These are phyloP conservation scores for Cydia amplana DNA, from an alignment of 1,140 invertebrate genomes.

Conservation along the genomic window DNA sequence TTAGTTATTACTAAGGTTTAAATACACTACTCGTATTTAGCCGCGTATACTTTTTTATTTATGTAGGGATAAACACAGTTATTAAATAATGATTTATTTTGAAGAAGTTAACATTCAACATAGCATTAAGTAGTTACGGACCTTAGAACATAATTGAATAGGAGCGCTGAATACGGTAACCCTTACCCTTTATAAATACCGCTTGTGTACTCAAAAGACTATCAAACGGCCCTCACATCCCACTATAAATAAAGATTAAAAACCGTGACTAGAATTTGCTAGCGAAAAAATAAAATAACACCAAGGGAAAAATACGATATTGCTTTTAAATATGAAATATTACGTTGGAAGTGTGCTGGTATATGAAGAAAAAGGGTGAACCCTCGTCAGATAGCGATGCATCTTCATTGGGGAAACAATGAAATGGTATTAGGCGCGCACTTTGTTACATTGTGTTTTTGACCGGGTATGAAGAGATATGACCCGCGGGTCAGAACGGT, in stretches of 20 bases:
- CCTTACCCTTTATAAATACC: not conserved
- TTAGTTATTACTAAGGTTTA: too few relatives aligned
- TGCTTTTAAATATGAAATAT: constrained; percentile 74
- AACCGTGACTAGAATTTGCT: constrained; percentile 31
- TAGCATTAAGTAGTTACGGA: not conserved
- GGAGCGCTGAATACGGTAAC: not conserved
- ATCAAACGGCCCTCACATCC: constrained; percentile 14
- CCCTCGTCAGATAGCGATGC: constrained; percentile 60
- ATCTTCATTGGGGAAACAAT: constrained; percentile 61
- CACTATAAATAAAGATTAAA: constrained; percentile 33
- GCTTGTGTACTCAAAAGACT: constrained; percentile 4
- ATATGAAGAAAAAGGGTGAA: constrained; percentile 70
- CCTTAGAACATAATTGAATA: not conserved
- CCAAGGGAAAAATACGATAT: constrained; percentile 66
- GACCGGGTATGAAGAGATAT: constrained; percentile 27
- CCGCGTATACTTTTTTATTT: too few relatives aligned
- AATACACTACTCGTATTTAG: too few relatives aligned
- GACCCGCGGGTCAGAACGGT: constrained; percentile 9
- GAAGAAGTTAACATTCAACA: not conserved
- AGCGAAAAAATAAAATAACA: constrained; percentile 33
- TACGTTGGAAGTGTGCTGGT: constrained; percentile 57
- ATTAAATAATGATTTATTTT: too few relatives aligned
- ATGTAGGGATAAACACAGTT: too few relatives aligned
- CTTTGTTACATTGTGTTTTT: constrained; percentile 36
- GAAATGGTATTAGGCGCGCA: constrained; percentile 45